Percentiles rank a stretch among this genome's conserved stretches.
These are phyloP conservation scores for Hippocampus barbouri DNA, from an alignment of 2,113 vertebrate genomes.

Conservation along the genomic window DNA sequence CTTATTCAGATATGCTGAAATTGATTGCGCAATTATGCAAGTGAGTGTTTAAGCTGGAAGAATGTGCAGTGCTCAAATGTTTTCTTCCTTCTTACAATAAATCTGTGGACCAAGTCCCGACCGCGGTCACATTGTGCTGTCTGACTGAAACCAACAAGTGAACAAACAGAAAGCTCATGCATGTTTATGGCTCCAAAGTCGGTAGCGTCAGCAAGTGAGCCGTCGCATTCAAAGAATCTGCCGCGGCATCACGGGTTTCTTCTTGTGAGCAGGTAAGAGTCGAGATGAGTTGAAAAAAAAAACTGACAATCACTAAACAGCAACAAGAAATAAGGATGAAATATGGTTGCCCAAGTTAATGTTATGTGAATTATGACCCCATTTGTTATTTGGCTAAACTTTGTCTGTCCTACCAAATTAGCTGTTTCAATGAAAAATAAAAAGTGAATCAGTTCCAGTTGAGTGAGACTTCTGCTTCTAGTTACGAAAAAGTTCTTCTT, in stretches of 20 bases:
- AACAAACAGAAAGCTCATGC: slow-evolving; percentile 34
- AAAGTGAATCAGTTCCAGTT: too few relatives aligned
- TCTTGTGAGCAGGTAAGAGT: slow-evolving; percentile 38
- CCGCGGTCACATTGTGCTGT: background rate
- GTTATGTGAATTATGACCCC: background rate
- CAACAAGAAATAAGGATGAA: slow-evolving; percentile 35
- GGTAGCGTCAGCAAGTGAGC: slow-evolving; percentile 36
- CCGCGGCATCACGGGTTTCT: slow-evolving; percentile 36
- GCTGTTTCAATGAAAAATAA: too few relatives aligned
- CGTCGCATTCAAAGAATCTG: slow-evolving; percentile 31
- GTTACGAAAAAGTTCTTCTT: too few relatives aligned
- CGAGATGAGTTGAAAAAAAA: slow-evolving; percentile 24
- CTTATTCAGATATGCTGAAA: background rate
- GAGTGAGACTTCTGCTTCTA: too few relatives aligned
- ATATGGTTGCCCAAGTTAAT: background rate
- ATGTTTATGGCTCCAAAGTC: slow-evolving; percentile 48
- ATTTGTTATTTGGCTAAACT: background rate
- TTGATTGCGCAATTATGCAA: slow-evolving; percentile 1
- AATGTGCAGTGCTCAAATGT: background rate
- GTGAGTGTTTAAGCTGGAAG: background rate
- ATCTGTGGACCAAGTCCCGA: slow-evolving; percentile 5
- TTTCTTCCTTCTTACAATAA: slow-evolving; percentile 24
- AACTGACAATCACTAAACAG: slow-evolving; percentile 46
- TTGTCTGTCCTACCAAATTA: too few relatives aligned
- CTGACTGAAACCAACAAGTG: slow-evolving; percentile 31